Evolutionary conservation across 2,113 vertebrate genomes (phyloP).

Genomic region (Heptranchias perlo): DNA sequence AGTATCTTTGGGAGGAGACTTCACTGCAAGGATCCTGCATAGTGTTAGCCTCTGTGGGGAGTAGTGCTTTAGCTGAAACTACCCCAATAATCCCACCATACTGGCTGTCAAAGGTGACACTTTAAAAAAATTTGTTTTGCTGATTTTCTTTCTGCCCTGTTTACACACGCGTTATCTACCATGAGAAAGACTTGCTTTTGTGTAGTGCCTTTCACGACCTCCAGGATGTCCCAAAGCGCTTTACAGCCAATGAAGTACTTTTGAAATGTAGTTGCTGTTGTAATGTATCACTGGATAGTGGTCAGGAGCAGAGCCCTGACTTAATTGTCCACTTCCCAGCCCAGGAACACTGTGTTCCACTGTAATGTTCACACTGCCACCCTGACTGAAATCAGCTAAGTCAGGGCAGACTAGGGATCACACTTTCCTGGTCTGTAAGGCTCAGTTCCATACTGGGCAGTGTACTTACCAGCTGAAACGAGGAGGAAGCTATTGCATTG

Average conservation of each 20-base stretch:
- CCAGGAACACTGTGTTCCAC: not conserved
- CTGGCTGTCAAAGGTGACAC: not conserved
- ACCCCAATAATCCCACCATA: not conserved
- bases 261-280: not conserved
- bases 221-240: not conserved
- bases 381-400: not conserved
- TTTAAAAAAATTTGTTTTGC: not conserved
- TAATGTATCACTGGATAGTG: not conserved
- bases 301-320: not conserved
- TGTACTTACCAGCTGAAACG: not conserved
- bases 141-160: not conserved
- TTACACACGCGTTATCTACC: too few relatives aligned
- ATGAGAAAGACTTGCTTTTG: not conserved
- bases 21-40: not conserved
- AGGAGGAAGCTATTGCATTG: not conserved
- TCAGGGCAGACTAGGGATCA: not conserved
- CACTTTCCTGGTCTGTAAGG: not conserved
- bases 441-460: not conserved
- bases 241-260: not conserved
- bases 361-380: not conserved
- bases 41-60: not conserved
- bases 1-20: not conserved
- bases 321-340: not conserved
- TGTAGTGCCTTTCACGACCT: not conserved
- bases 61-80: not conserved